These are phyloP conservation scores for Coreius guichenoti DNA, from an alignment of 2,797 vertebrate species.

Conservation along the genomic window DNA sequence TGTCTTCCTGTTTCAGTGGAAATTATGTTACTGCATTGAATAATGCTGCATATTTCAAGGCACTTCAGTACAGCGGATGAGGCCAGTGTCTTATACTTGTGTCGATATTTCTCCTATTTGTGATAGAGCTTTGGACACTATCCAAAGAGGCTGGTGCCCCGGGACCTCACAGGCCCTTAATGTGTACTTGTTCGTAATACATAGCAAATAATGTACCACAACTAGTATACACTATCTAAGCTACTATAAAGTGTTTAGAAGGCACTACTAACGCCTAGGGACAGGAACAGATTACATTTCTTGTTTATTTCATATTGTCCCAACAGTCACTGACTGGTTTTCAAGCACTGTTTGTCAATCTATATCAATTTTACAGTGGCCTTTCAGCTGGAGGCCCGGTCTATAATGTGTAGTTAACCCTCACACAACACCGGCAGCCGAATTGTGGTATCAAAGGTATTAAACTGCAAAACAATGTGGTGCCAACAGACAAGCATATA, in stretches of 20 bases:
- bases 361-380: background rate
- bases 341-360: background rate
- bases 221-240: background rate
- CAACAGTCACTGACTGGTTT: background rate
- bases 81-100: too few relatives aligned
- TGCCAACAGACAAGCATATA: background rate
- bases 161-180: too few relatives aligned
- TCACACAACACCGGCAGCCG: too few relatives aligned
- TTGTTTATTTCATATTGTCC: slow-evolving; percentile 1
- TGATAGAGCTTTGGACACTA: background rate
- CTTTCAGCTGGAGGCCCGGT: background rate
- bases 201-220: slow-evolving; percentile 10
- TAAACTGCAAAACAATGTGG: background rate
- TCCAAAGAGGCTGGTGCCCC: background rate
- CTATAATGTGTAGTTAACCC: background rate
- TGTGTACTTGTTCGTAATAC: background rate
- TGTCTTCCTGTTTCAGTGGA: too few relatives aligned
- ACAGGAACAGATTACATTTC: slow-evolving; percentile 8
- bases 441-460: background rate
- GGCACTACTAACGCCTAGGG: background rate
- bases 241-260: background rate
- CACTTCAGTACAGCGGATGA: too few relatives aligned
- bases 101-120: background rate
- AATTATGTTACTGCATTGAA: too few relatives aligned
- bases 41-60: too few relatives aligned